Evolutionary conservation across 1,140 invertebrate genomes (phyloP), one percentile per base, ranked within the genome.

Genomic region (Eufriesea mexicana): DNA sequence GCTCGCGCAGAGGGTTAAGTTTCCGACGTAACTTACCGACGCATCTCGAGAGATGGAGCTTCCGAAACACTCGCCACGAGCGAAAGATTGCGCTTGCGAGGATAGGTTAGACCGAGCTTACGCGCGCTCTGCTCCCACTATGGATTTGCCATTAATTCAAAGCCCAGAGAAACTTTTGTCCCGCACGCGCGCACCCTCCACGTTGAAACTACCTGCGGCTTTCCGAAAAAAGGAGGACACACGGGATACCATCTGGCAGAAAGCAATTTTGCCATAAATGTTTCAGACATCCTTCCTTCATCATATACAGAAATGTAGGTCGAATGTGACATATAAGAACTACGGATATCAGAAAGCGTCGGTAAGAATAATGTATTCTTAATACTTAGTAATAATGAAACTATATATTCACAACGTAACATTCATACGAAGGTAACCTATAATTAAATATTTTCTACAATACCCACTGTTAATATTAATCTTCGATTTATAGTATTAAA

Each of bases 91-190:
- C 55, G 75, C 59, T 66, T 28, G 76, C 64, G 59, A 73, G 75
- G 85, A 51, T 71, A 84, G 88, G 74, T 85, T 66, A 64, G 81
- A 62, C 78, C 59, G 72, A 83, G 84, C 80, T 90, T 86, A 89
- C 76, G 75, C 89, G 86, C 79, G 83, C 86, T 84, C 70, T 75
- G 73, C 55, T 83, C 67, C 80, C 75, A 91, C 92, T 93, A 93
- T 93, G 92, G 92, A 93, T 93, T 93, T 93, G 90, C 92, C 92
- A 93, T 93, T 93, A 93, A 92, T 92, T 93, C 88, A 75, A 91
- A 79, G 66, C 74, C 74, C 83, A 28, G 90, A 20, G 82, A 82
- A 91, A 92, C 75, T 92, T 90, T 92, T 93, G 91, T 90, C 91
- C 84, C 59, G 51, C 75, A 79, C 59, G 72, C 85, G 89, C 86